These are phyloP conservation scores for Galerucella calmariensis DNA, from an alignment of 2,888 invertebrate species.

Conservation along the genomic window DNA sequence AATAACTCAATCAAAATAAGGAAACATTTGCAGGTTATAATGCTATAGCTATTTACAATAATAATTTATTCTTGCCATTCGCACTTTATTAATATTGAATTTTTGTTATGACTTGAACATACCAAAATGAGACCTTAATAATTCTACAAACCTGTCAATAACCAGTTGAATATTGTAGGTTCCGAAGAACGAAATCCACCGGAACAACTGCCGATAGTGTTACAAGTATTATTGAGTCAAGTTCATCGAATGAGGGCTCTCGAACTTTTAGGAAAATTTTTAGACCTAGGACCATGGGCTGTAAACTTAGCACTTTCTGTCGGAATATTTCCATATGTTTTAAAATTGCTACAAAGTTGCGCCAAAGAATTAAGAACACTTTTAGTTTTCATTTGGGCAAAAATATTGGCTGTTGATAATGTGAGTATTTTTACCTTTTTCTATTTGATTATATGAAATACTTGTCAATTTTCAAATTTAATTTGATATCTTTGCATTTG, in stretches of 20 bases:
- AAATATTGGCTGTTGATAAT: slow-evolving; percentile 95
- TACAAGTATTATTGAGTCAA: slow-evolving; percentile 83
- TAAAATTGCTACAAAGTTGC: slow-evolving; percentile 95
- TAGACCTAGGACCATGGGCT: slow-evolving; percentile 96
- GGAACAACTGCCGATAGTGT: slow-evolving; percentile 95
- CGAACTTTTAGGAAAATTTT: slow-evolving; percentile 91
- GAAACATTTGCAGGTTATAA: too few relatives aligned
- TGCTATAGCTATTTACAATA: too few relatives aligned
- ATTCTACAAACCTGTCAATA: too few relatives aligned
- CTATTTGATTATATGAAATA: not conserved
- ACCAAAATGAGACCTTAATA: too few relatives aligned
- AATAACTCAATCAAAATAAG: not conserved
- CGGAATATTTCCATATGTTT: slow-evolving; percentile 98
- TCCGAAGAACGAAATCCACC: slow-evolving; percentile 85
- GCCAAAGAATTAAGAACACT: slow-evolving; percentile 92
- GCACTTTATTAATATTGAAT: too few relatives aligned
- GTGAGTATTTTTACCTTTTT: slow-evolving; percentile 67
- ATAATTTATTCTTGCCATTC: too few relatives aligned
- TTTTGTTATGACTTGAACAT: too few relatives aligned
- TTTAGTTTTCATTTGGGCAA: slow-evolving; percentile 98
- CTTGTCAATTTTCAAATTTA: not conserved
- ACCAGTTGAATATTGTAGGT: slow-evolving; percentile 54
- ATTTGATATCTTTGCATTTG: too few relatives aligned
- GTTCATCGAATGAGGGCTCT: slow-evolving; percentile 94
- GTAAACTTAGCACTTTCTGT: slow-evolving; percentile 96